Conservation (phyloP, 2,797 vertebrate genomes). For the Sciurus vulgaris region DNA sequence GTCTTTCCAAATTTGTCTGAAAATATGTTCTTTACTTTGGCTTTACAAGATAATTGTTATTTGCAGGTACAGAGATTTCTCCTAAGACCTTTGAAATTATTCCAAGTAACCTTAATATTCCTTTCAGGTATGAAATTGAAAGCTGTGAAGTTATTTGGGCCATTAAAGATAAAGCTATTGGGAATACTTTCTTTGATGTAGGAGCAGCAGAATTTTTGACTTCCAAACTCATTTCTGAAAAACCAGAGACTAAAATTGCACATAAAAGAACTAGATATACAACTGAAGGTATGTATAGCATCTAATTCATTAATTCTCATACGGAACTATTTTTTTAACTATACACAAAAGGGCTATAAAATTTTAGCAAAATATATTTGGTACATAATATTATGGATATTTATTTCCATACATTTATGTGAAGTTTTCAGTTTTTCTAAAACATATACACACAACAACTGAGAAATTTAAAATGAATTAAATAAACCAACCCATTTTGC, state of each 20-base stretch:
- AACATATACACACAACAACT: not conserved
- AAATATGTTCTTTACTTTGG: not conserved
- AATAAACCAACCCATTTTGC: not conserved
- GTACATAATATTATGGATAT: not conserved
- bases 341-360: not conserved
- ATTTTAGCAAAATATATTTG: slow-evolving; percentile 40
- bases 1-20: slow-evolving; percentile 20
- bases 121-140: slow-evolving; percentile 93
- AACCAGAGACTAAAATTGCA: slow-evolving; percentile 84
- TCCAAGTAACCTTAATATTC: slow-evolving; percentile 61
- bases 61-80: slow-evolving; percentile 27
- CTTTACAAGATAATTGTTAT: not conserved
- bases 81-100: slow-evolving; percentile 12
- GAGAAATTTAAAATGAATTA: slow-evolving; percentile 41
- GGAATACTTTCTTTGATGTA: slow-evolving; percentile 97
- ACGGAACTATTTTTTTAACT: not conserved
- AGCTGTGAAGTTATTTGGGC: slow-evolving; percentile 98
- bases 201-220: slow-evolving; percentile 97
- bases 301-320: not conserved
- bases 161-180: slow-evolving; percentile 97
- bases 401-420: slow-evolving; percentile 3
- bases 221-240: slow-evolving; percentile 90
- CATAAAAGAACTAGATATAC: slow-evolving; percentile 95
- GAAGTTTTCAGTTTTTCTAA: slow-evolving; percentile 40
- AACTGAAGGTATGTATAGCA: slow-evolving; percentile 84